Evolutionary conservation across 1,140 invertebrate genomes (phyloP), one percentile per base, ranked within the genome.

Genomic region (Monomorium pharaonis): DNA sequence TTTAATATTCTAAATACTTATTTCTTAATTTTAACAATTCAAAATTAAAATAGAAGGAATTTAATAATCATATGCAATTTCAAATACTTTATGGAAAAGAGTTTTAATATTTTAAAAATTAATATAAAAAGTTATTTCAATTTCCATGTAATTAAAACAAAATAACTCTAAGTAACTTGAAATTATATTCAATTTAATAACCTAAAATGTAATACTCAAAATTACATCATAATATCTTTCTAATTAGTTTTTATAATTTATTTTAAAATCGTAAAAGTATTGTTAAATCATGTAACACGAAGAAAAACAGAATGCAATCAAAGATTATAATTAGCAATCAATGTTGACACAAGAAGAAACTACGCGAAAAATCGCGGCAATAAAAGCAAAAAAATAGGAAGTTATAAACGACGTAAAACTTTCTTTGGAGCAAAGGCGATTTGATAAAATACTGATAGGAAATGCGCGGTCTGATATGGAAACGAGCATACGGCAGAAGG

Each of bases 251-350:
- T 10, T 58, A 9, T 9, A 65, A 63, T 33, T 60, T 27, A 76
- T 60, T 30, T 18, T 33, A 78, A 63, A 63, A 65, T 78, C 16
- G 21, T 65, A 33, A 78, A 42, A 33, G n/a, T 33, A 65, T 14
- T 12, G 14, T 49, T 58, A 58, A 54, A 56, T 51, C 21, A 80
- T 86, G 85, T 3, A 1, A 16, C 42, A 63, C 27, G 4, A 33
- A 0, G 96, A 96, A 83, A 95, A 80, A n/a, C 2, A 10, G 21
- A 67, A 74, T 16, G 30, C 67, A n/a, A 51, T 70, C 9, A 67
- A n/a, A n/a, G n/a, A 88, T 80, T 44, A n/a, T n/a, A n/a, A n/a
- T n/a, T n/a, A n/a, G n/a, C n/a, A n/a, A n/a, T n/a, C n/a, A n/a
- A n/a, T 49, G 0, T 0, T 67, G 5, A 63, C 76, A 75, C 70